phyloP scores from a whole-genome alignment of 2,888 invertebrate species.

The Limnephilus rhombicus region DNA sequence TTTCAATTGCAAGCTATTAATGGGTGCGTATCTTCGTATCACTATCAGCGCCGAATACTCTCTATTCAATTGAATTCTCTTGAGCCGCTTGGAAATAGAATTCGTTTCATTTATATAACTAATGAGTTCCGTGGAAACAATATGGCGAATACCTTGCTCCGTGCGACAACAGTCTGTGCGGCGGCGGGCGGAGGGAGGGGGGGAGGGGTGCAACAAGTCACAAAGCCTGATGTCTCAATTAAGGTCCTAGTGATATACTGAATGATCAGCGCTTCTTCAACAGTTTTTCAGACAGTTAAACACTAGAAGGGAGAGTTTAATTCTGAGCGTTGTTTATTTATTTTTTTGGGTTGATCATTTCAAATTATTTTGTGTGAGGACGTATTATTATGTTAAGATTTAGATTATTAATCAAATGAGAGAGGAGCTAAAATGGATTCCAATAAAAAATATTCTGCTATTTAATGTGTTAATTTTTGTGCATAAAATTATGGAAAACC shows the following conservation, averaged over 20 bases:
- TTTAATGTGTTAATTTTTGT: too few species aligned
- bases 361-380: not conserved
- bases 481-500: too few species aligned
- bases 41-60: not conserved
- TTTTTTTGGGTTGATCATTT: not conserved
- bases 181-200: constrained; percentile 17
- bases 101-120: constrained; percentile 28
- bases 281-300: not conserved
- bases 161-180: not conserved
- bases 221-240: constrained; percentile 52
- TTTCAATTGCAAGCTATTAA: not conserved
- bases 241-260: constrained; percentile 43
- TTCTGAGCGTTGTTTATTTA: not conserved
- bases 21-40: not conserved
- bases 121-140: constrained; percentile 32
- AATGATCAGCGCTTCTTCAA: constrained; percentile 26
- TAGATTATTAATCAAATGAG: not conserved
- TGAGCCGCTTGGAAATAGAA: constrained; percentile 5
- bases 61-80: not conserved
- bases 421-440: too few species aligned
- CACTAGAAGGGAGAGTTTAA: not conserved
- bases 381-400: not conserved
- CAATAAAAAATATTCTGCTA: too few species aligned
- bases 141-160: not conserved
- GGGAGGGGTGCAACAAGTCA: constrained; percentile 44